Evolutionary conservation across 2,888 invertebrate species (phyloP), one percentile per base, ranked within the genome.

Genomic region (Temnothorax rugatulus): DNA sequence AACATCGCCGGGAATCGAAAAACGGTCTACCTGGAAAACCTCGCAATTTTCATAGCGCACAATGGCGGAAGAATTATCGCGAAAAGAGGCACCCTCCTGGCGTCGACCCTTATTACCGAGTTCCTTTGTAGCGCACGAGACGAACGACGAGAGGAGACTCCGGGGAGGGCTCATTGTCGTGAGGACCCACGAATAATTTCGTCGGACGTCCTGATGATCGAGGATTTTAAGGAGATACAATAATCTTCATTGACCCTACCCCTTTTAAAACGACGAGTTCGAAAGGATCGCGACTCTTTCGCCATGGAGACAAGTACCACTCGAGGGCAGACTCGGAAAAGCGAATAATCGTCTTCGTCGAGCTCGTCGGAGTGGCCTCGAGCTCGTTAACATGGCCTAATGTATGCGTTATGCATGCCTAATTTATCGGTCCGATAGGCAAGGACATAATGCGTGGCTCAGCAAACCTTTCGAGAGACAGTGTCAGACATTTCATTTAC

Each of bases 101-200:
- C 18, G 66, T 66, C 84, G 73, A 77, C 83, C 77, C 73, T 83
- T 83, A 85, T 85, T 85, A 83, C 59, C 44, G 54, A 61, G 64
- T 57, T 83, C 54, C 85, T 83, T 83, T 83, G 83, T 85, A 83
- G 76, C 64, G 63, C 44, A 34, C 15, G 54, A 57, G 57, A 66
- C 41, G 69, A 59, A 41, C 50, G 44, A 52, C 44, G 38, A 64
- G 54, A 44, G 25, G 7, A 41, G 50, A 0, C 25, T 29, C 25
- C 61, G 54, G 50, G 25, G 15, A 83, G 59, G 29, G 52, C 63
- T 77, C 66, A 76, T 84, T 84, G 83, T 83, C 71, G 82, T n/a
- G 54, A 69, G 75, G 21, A 47, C 41, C 38, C 38, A 34, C 75
- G 75, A 75, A 69, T 84, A 84, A 84, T 84, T 84, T 74, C 75